Conservation (phyloP, 1,140 invertebrate genomes). For the Tetramorium simillimum region DNA sequence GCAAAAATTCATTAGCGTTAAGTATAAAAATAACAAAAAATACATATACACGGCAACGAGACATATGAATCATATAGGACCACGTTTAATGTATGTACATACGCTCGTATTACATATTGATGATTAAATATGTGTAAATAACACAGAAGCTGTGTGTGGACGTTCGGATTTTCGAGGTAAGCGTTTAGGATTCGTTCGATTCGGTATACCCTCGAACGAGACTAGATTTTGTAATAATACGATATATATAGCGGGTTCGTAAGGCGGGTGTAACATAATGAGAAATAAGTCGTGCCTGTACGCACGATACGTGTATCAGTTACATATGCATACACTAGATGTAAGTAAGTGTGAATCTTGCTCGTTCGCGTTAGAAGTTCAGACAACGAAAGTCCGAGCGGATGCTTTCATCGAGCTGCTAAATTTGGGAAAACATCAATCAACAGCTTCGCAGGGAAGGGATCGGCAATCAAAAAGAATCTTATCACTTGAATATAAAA, state of each 20-base stretch:
- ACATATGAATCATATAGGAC: slow-evolving; percentile 81
- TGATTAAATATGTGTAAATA: slow-evolving; percentile 68
- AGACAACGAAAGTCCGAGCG: slow-evolving; percentile 64
- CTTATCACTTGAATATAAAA: neutral
- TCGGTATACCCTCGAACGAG: slow-evolving; percentile 34
- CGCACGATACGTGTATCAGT: slow-evolving; percentile 40
- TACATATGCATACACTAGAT: slow-evolving; percentile 51
- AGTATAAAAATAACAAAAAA: slow-evolving; percentile 60
- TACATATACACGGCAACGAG: slow-evolving; percentile 77
- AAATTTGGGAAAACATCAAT: neutral
- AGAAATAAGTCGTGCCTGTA: slow-evolving; percentile 13
- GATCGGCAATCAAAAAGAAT: neutral
- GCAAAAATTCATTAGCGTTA: slow-evolving; percentile 52
- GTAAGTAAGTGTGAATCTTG: slow-evolving; percentile 61
- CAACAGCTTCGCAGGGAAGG: neutral
- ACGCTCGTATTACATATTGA: slow-evolving; percentile 65
- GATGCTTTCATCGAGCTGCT: slow-evolving; percentile 26
- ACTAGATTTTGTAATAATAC: slow-evolving; percentile 75
- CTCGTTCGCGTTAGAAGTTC: slow-evolving; percentile 66
- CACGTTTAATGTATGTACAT: slow-evolving; percentile 80
- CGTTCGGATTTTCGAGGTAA: slow-evolving; percentile 37
- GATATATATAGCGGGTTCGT: slow-evolving; percentile 37
- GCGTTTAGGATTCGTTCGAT: slow-evolving; percentile 51
- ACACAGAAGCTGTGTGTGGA: slow-evolving; percentile 58
- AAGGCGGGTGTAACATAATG: slow-evolving; percentile 63